Evolutionary conservation across 1,140 invertebrate genomes (phyloP).

Genomic region (Babylonia areolata): DNA sequence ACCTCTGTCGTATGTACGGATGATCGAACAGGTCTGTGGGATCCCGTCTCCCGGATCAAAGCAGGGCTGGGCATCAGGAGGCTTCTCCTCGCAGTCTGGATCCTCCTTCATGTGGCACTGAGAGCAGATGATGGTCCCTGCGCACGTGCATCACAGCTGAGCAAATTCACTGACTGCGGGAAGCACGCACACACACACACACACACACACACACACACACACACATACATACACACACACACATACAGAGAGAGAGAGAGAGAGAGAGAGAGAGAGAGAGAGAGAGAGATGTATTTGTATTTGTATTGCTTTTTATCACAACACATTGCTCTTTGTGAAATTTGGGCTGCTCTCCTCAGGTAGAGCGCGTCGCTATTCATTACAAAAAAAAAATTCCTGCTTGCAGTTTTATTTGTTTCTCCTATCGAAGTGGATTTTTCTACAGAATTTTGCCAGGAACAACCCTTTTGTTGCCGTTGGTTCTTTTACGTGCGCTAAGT

Average conservation of each 20-base stretch:
- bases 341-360: too few relatives aligned
- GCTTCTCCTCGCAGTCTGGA: conserved; percentile 13
- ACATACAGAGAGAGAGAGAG: background rate
- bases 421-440: too few relatives aligned
- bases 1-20: conserved; percentile 3
- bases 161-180: background rate
- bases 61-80: conserved; percentile 16
- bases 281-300: too few relatives aligned
- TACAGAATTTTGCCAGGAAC: too few relatives aligned
- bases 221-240: background rate
- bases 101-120: conserved; percentile 20
- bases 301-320: too few relatives aligned
- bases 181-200: background rate
- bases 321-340: too few relatives aligned
- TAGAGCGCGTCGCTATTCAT: too few relatives aligned
- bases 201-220: background rate
- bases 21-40: conserved; percentile 25
- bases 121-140: conserved; percentile 28
- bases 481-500: too few relatives aligned
- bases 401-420: too few relatives aligned
- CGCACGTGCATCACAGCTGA: background rate
- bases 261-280: too few relatives aligned
- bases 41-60: conserved; percentile 31
- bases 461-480: too few relatives aligned
- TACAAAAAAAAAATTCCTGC: too few relatives aligned